Evolutionary conservation across 1,140 invertebrate genomes (phyloP).

Genomic region (Phymastichus coffea): DNA sequence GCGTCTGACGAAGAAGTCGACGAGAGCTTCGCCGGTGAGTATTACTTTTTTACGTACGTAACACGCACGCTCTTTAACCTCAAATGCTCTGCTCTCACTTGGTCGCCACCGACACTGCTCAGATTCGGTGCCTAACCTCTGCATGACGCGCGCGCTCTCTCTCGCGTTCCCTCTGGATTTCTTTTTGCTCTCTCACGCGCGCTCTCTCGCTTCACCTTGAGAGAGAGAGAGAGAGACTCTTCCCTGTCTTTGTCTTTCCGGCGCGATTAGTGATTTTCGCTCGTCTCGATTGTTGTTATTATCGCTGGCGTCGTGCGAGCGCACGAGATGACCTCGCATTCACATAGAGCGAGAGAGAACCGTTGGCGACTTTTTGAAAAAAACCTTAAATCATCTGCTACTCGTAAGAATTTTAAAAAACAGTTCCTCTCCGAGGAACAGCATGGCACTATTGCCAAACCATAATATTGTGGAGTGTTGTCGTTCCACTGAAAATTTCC

Average conservation of each 20-base stretch:
- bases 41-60: background rate
- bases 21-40: constrained; percentile 76
- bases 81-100: background rate
- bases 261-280: constrained; percentile 1
- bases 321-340: no score
- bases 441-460: no score
- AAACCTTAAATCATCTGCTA: no score
- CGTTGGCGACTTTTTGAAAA: no score
- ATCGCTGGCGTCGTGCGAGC: background rate
- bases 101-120: background rate
- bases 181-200: background rate
- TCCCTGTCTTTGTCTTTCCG: constrained; percentile 11
- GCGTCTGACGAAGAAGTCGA: constrained; percentile 78
- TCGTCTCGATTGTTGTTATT: background rate
- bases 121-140: constrained; percentile 16
- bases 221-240: no score
- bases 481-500: no score
- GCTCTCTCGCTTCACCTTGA: no score
- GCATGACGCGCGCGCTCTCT: constrained; percentile 1
- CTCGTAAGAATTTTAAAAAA: no score
- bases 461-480: no score
- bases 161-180: background rate
- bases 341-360: no score
- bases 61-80: background rate
- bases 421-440: no score